Evolutionary conservation across 2,113 vertebrate species (phyloP), one percentile per base, ranked within the genome.

Genomic region (Python bivittatus): DNA sequence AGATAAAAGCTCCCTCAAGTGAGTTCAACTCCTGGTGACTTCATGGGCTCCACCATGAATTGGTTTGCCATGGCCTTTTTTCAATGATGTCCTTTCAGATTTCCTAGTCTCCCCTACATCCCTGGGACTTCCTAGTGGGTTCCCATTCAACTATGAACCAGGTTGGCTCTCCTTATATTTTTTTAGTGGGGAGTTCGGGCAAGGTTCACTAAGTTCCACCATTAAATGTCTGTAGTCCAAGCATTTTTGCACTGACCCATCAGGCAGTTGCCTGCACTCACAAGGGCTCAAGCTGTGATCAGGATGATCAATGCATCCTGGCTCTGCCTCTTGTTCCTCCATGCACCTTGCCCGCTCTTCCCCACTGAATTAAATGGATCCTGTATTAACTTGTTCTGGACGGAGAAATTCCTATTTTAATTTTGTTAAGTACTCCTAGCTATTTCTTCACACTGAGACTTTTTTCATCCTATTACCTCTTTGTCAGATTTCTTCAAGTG

Each of bases 401-500:
- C 4, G 33, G 17, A 79, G 72, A 9, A 42, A 79, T 20, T 2
- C 15, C 68, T 7, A 33, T 48, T 2, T 48, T 48, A 48, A 48
- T 7, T 57, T 0, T 25, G 27, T 48, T 29, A 53, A 52, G 10
- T 48, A 5, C 13, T 2, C 42, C 11, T 15, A 1, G 33, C 2
- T 8, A 0, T 13, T 42, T 54, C 86, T 13, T 20, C 42, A 10
- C 2, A 17, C 20, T 61, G 33, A 25, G 23, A 13, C 22, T 27
- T 15, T 52, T 53, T 52, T 20, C 4, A 29, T 42, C 58, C 0
- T 3, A 23, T 96, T 97, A 99, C 99, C 99, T 99, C 98, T 95
- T 98, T 99, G 87, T 99, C 98, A 0, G 98, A 99, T 95, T 98
- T 99, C 96, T 99, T 99, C 61, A 99, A 97, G 97, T 99, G 99